phyloP scores from a whole-genome alignment of 2,888 invertebrate genomes.

The Dolichopus griseipennis region DNA sequence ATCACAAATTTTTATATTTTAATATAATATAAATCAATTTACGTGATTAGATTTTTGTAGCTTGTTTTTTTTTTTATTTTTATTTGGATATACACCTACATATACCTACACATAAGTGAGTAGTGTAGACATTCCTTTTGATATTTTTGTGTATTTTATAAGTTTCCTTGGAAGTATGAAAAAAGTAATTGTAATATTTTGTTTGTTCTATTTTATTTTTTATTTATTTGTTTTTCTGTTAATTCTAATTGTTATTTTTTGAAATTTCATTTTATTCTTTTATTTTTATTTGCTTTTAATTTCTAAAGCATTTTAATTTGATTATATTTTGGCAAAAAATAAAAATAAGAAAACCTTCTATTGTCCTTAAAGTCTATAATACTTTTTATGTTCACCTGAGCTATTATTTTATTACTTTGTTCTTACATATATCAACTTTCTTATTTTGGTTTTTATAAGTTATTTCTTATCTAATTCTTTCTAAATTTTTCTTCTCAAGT shows the following conservation, averaged over 20 bases:
- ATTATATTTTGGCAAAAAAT: background rate
- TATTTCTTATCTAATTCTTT: too few species aligned
- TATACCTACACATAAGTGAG: background rate
- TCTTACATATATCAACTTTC: too few species aligned
- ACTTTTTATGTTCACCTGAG: background rate
- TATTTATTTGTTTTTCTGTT: background rate
- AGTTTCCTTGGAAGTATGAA: too few species aligned
- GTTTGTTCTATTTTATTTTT: background rate
- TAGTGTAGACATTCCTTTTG: background rate
- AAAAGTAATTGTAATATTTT: too few species aligned
- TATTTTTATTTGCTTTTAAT: background rate
- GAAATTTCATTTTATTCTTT: background rate
- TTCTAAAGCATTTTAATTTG: background rate
- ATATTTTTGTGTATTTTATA: background rate
- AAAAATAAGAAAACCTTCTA: background rate
- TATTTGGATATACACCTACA: background rate
- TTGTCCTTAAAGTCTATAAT: background rate
- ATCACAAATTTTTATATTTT: background rate
- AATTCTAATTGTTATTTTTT: constrained; percentile 2
- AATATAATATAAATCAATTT: background rate
- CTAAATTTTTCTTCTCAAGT: too few species aligned
- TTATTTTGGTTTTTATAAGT: too few species aligned
- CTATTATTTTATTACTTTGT: background rate
- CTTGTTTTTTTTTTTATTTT: background rate
- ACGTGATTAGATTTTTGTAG: constrained; percentile 1